Evolutionary conservation across 2,888 invertebrate species (phyloP).

Genomic region (Atherix ibis): DNA sequence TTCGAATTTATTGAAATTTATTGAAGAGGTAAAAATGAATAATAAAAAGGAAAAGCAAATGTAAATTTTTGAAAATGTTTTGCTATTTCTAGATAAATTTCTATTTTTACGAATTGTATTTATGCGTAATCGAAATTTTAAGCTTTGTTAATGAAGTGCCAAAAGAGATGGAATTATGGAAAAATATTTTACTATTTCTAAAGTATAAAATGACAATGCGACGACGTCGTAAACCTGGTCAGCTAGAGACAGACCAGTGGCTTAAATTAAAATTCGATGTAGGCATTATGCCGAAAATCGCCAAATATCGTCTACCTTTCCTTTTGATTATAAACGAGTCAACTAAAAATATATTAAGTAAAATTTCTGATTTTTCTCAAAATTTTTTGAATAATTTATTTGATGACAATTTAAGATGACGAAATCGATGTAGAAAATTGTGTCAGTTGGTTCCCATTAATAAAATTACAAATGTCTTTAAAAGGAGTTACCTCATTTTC

Average conservation of each 20-base stretch:
- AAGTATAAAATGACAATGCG: slow-evolving; percentile 29
- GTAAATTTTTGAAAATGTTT: too few species aligned
- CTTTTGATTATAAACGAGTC: slow-evolving; percentile 26
- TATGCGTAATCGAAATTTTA: slow-evolving; percentile 29
- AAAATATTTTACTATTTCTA: slow-evolving; percentile 26
- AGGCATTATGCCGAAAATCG: slow-evolving; percentile 28
- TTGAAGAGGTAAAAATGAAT: slow-evolving; percentile 25
- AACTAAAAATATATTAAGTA: slow-evolving; percentile 18
- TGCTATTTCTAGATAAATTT: slow-evolving; percentile 25
- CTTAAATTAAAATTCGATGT: slow-evolving; percentile 24
- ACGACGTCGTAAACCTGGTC: slow-evolving; percentile 24
- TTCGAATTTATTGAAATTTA: slow-evolving; percentile 21
- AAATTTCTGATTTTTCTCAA: background rate
- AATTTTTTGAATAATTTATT: too few species aligned
- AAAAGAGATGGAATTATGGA: slow-evolving; percentile 27
- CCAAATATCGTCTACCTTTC: slow-evolving; percentile 31
- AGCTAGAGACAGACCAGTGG: slow-evolving; percentile 30
- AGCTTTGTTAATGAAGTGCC: slow-evolving; percentile 23
- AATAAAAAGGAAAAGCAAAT: background rate
- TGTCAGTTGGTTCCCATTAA: slow-evolving; percentile 31
- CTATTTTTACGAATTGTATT: slow-evolving; percentile 31
- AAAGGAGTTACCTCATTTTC: slow-evolving; percentile 17
- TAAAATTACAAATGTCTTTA: slow-evolving; percentile 25
- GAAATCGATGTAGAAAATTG: slow-evolving; percentile 31
- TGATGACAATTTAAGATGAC: slow-evolving; percentile 22